These are phyloP conservation scores for Daboia siamensis DNA, from an alignment of 2,113 vertebrate species.

Conservation along the genomic window DNA sequence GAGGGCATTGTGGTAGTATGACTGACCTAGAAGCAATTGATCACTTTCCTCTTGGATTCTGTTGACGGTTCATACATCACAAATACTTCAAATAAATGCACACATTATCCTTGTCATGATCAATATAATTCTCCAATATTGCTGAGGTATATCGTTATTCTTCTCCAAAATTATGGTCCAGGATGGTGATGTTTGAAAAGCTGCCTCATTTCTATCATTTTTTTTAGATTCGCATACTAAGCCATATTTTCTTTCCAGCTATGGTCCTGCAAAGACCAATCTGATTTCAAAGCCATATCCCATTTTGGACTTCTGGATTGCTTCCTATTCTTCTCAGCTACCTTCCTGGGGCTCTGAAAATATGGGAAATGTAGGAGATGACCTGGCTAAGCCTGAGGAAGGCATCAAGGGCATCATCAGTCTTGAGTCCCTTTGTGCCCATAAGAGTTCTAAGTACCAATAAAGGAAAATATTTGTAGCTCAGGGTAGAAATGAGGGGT, in stretches of 20 bases:
- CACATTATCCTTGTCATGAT: neutral
- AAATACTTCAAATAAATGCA: conserved; percentile 1
- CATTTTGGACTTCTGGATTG: neutral
- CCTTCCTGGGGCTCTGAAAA: neutral
- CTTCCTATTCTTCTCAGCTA: neutral
- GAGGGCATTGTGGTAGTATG: neutral
- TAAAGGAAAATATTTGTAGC: no score
- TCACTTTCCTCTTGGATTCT: neutral
- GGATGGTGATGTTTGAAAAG: no score
- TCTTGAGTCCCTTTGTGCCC: no score
- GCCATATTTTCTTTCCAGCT: neutral
- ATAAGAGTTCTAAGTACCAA: no score
- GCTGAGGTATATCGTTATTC: neutral
- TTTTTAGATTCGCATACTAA: neutral
- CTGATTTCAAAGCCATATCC: neutral
- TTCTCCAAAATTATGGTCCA: neutral
- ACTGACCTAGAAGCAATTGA: neutral
- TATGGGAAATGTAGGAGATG: neutral
- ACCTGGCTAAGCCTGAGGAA: no score
- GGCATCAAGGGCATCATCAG: no score
- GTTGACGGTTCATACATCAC: neutral
- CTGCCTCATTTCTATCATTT: neutral
- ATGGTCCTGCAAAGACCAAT: neutral
- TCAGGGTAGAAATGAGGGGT: no score
- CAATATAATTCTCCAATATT: neutral